These are phyloP conservation scores for Eurystomus glaucurus DNA, from an alignment of 2,797 vertebrate genomes.

Conservation along the genomic window DNA sequence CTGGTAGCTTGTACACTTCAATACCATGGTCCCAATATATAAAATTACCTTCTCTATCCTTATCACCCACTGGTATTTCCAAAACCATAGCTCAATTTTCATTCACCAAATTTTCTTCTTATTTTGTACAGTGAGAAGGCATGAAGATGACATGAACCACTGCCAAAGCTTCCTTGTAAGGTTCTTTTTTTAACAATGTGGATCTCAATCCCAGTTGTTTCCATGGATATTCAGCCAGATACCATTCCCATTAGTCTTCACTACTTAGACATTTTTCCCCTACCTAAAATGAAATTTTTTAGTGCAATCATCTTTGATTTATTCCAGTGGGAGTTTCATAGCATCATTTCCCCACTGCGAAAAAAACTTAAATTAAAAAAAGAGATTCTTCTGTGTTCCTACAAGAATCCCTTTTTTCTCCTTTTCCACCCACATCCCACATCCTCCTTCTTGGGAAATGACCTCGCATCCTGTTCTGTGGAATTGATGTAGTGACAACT, in stretches of 20 bases:
- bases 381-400: background rate
- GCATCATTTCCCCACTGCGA: background rate
- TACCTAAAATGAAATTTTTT: constrained; percentile 26
- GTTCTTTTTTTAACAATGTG: background rate
- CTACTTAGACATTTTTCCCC: background rate
- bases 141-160: background rate
- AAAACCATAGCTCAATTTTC: background rate
- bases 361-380: background rate
- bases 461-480: constrained; percentile 37
- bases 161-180: background rate
- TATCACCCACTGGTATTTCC: background rate
- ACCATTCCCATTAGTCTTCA: background rate
- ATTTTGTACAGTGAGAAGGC: background rate
- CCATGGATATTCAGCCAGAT: constrained; percentile 5
- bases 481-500: constrained; percentile 3
- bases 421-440: constrained; percentile 30
- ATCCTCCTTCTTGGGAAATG: constrained; percentile 34
- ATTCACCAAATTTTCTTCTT: background rate
- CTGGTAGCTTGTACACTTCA: background rate
- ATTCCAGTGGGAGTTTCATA: constrained; percentile 35
- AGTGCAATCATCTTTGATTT: constrained; percentile 31
- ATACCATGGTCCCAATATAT: rapidly evolving
- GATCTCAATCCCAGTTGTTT: background rate
- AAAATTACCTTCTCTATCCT: background rate
- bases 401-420: background rate